Evolutionary conservation across 1,140 invertebrate species (phyloP).

Genomic region (Atta cephalotes): DNA sequence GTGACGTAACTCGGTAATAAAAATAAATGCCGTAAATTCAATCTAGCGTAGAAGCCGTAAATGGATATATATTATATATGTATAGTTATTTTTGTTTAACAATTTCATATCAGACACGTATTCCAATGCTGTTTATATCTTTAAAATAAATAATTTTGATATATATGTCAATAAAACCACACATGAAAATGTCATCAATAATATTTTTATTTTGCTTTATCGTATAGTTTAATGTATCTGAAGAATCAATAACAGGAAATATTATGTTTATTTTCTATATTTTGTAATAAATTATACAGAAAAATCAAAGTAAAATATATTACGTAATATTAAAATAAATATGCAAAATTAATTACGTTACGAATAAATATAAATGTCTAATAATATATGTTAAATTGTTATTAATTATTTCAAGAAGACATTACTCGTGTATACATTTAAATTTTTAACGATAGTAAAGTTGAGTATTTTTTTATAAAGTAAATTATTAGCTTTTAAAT

Average conservation of each 20-base stretch:
- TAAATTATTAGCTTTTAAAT: conserved; percentile 33
- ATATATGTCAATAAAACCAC: neutral
- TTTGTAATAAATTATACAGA: neutral
- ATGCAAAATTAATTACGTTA: neutral
- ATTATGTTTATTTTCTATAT: neutral
- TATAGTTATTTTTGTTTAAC: neutral
- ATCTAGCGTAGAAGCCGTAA: no score
- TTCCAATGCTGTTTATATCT: neutral
- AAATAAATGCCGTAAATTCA: conserved; percentile 1
- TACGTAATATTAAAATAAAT: neutral
- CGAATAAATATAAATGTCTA: neutral
- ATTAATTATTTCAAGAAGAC: neutral
- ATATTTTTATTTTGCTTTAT: neutral
- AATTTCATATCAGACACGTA: neutral
- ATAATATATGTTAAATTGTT: neutral
- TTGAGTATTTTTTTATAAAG: conserved; percentile 24
- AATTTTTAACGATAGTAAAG: neutral
- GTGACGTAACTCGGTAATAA: neutral
- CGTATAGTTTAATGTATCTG: neutral
- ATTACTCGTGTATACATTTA: neutral
- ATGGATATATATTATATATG: neutral
- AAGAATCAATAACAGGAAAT: neutral
- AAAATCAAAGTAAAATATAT: neutral
- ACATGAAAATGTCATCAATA: neutral
- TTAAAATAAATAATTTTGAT: conserved; percentile 21